phyloP scores from a whole-genome alignment of 2,888 invertebrate genomes.

The Cryptocephalus moraei region DNA sequence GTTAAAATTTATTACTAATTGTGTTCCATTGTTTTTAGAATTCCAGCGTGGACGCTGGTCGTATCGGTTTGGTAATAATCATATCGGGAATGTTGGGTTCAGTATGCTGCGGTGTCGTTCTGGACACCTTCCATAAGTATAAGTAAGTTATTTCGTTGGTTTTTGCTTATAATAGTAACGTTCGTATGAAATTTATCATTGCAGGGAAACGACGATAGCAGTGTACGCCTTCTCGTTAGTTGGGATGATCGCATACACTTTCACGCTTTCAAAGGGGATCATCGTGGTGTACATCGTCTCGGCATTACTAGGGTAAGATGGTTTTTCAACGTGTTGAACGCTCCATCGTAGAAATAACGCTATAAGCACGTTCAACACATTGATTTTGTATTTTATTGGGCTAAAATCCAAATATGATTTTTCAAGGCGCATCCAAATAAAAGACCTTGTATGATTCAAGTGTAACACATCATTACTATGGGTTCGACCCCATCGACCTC shows the following conservation, averaged over 20 bases:
- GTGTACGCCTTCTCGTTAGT: constrained; percentile 82
- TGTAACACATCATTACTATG: no score
- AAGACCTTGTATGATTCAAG: no score
- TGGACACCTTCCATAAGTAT: constrained; percentile 89
- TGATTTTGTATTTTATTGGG: no score
- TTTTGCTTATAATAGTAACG: background rate
- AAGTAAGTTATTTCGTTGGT: constrained; percentile 50
- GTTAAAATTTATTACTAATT: no score
- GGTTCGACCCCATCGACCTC: no score
- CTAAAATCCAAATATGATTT: no score
- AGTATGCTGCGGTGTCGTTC: constrained; percentile 76
- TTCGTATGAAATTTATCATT: constrained; percentile 19
- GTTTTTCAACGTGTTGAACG: no score
- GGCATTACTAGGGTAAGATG: constrained; percentile 70
- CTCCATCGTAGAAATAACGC: no score
- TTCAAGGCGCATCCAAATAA: no score
- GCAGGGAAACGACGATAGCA: constrained; percentile 79
- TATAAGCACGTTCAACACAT: no score
- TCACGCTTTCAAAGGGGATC: constrained; percentile 73
- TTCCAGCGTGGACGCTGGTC: constrained; percentile 70
- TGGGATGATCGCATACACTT: constrained; percentile 89
- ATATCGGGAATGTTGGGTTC: constrained; percentile 91
- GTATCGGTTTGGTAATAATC: constrained; percentile 85
- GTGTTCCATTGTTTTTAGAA: constrained; percentile 16
- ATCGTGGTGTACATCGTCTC: constrained; percentile 79